A percentile compares a stretch with the other conserved stretches of the same genome.
These are phyloP conservation scores for Scaptomyza flava DNA, from an alignment of 2,888 invertebrate species.

Conservation along the genomic window DNA sequence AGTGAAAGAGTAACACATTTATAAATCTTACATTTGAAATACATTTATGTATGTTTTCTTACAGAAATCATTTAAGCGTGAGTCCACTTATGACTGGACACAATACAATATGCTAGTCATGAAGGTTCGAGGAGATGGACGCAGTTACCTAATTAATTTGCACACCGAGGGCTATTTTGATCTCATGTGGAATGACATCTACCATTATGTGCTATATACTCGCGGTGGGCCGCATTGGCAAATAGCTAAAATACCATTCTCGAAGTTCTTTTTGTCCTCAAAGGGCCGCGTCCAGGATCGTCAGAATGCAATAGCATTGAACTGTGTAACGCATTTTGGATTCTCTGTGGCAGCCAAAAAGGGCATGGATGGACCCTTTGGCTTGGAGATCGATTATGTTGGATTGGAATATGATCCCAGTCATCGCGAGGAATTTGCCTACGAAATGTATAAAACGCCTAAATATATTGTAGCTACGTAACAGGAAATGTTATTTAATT, in stretches of 20 bases:
- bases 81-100: slow-evolving; percentile 89
- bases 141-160: slow-evolving; percentile 94
- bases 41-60: no score
- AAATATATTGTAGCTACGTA: slow-evolving; percentile 88
- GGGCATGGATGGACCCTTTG: slow-evolving; percentile 92
- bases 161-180: slow-evolving; percentile 91
- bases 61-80: slow-evolving; percentile 93
- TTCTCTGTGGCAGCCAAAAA: slow-evolving; percentile 91
- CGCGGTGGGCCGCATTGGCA: slow-evolving; percentile 99
- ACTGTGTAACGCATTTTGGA: slow-evolving; percentile 90
- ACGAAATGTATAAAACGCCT: slow-evolving; percentile 94
- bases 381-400: slow-evolving; percentile 96
- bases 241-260: slow-evolving; percentile 95
- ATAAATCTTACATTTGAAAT: neutral
- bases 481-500: slow-evolving; percentile 55
- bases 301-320: slow-evolving; percentile 87
- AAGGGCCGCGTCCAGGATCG: slow-evolving; percentile 95
- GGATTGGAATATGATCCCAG: slow-evolving; percentile 93
- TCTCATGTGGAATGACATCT: slow-evolving; percentile 94
- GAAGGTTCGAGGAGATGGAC: slow-evolving; percentile 96
- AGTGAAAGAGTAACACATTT: slow-evolving; percentile 55
- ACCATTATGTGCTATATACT: slow-evolving; percentile 94
- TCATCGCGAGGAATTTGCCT: slow-evolving; percentile 94
- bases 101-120: slow-evolving; percentile 90
- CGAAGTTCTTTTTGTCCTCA: slow-evolving; percentile 93